phyloP scores from a whole-genome alignment of 2,888 invertebrate genomes.

The Argyresthia albistria region DNA sequence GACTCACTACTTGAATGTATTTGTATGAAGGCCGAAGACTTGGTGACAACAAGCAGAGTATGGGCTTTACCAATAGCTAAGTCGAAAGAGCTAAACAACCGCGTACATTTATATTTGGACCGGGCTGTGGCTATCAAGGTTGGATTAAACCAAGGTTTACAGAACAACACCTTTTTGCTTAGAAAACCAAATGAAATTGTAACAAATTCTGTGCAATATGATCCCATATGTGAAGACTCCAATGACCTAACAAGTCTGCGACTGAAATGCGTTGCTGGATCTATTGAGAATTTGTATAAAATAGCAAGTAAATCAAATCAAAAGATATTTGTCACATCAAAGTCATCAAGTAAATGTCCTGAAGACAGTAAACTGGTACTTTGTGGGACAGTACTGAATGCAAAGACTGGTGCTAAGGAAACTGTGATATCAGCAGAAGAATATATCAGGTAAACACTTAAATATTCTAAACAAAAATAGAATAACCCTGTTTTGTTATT shows the following conservation, averaged over 20 bases:
- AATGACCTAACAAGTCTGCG: slow-evolving; percentile 38
- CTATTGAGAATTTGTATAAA: slow-evolving; percentile 34
- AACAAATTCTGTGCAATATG: slow-evolving; percentile 21
- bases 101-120: slow-evolving; percentile 67
- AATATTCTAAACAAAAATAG: background rate
- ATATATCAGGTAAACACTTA: slow-evolving; percentile 60
- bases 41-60: slow-evolving; percentile 47
- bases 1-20: slow-evolving; percentile 30
- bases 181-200: slow-evolving; percentile 18
- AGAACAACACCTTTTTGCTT: slow-evolving; percentile 25
- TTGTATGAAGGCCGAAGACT: slow-evolving; percentile 28
- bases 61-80: slow-evolving; percentile 61
- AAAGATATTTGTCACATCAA: slow-evolving; percentile 39
- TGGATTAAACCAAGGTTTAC: slow-evolving; percentile 29
- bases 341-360: slow-evolving; percentile 36
- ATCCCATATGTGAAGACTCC: slow-evolving; percentile 27
- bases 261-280: slow-evolving; percentile 32
- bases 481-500: too few relatives aligned
- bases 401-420: slow-evolving; percentile 67
- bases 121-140: slow-evolving; percentile 35
- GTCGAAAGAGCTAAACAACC: slow-evolving; percentile 44
- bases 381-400: slow-evolving; percentile 76
- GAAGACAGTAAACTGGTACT: slow-evolving; percentile 29
- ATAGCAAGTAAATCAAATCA: slow-evolving; percentile 14
- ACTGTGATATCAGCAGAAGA: slow-evolving; percentile 48